Evolutionary conservation across 2,888 invertebrate species (phyloP), one percentile per base, ranked within the genome.

Genomic region (Limulus polyphemus): DNA sequence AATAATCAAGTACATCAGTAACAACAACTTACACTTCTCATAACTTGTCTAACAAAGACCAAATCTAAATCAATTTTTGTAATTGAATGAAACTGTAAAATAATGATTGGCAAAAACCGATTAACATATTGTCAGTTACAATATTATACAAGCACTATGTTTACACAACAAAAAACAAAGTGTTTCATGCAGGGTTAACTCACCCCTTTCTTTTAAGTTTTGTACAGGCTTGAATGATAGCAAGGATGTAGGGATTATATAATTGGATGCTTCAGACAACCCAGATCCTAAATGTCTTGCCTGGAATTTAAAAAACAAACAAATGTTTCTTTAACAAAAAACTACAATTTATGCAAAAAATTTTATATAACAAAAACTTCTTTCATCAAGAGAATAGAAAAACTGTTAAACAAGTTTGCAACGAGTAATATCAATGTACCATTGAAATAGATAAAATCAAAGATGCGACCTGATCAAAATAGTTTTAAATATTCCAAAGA

Each of bases 141-240:
- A 32, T 32, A 32, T 32, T 32, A 32, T 32, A 32, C 32, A 32
- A 32, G 32, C 32, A 32, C 32, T 32, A 32, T n/a, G n/a, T 32
- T 32, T 32, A 32, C 32, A 32, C 32, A 5, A 32, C 32, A 32
- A 7, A 1, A 32, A 32, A 32, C 32, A 32, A 32, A 32, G 32
- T 32, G 32, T 32, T 32, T 32, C 32, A 32, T 32, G 32, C 32
- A 32, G 0, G 3, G 7, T 32, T 32, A 32, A 32, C 32, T 32
- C 32, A 79, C 78, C 75, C 77, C 73, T 70, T 69, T 74, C 70
- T 11, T 81, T 77, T 32, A 86, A 76, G 71, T 83, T 82, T 74
- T 83, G 81, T 12, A 90, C 86, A 59, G 88, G 84, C 74, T 78
- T 81, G 74, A 79, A 84, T 64, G 82, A 81, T 73, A 81, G 85